These are phyloP conservation scores for Anolis carolinensis DNA, from an alignment of 2,113 vertebrate genomes.

Conservation along the genomic window DNA sequence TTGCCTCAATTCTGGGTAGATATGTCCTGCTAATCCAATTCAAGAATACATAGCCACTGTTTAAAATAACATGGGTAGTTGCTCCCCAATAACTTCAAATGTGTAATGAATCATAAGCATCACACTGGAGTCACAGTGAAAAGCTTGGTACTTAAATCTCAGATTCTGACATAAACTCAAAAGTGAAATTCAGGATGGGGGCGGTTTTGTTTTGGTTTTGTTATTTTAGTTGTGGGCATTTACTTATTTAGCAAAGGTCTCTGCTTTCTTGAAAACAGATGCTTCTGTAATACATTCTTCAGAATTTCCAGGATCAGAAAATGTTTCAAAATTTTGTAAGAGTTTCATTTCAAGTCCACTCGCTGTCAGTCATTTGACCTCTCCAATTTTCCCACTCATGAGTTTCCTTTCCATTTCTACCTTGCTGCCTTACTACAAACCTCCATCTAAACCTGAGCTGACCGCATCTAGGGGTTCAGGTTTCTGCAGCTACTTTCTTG, in stretches of 20 bases:
- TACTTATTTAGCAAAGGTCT: too few species aligned
- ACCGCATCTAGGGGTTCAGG: neutral
- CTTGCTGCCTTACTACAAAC: neutral
- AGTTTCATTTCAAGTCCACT: neutral
- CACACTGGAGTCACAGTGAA: neutral
- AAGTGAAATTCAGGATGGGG: neutral
- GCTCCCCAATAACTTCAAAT: neutral
- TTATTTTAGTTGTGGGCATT: too few species aligned
- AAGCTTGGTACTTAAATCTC: neutral
- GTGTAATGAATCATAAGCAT: neutral
- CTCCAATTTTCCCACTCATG: neutral
- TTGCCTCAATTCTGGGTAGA: neutral
- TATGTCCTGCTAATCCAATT: neutral
- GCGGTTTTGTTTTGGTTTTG: neutral
- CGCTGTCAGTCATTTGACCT: neutral
- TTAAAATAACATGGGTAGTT: neutral
- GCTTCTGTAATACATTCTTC: neutral
- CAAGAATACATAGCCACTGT: neutral
- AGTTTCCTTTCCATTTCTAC: neutral
- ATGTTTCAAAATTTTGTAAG: neutral
- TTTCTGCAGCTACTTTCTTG: neutral
- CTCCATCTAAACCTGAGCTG: neutral
- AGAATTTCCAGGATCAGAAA: neutral
- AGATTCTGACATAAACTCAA: neutral
- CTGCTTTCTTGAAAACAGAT: neutral